Percentiles rank a stretch among this genome's conserved stretches.
phyloP scores from a whole-genome alignment of 2,797 vertebrate genomes.

The Paratrypauchen microcephalus region DNA sequence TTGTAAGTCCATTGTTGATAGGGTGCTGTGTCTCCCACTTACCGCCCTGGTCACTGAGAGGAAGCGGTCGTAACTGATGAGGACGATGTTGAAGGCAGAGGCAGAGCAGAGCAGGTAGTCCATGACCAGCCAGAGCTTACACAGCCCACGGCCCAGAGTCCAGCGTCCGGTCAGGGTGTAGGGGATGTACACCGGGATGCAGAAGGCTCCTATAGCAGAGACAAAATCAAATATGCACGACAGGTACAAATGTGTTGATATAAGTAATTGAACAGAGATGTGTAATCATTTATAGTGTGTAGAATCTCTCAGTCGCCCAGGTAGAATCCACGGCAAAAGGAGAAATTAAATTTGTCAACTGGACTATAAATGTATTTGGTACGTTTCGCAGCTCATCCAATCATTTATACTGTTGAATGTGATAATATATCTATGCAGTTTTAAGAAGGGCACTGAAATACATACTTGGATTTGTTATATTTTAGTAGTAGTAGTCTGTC shows the following conservation, averaged over 20 bases:
- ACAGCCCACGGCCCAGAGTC: conserved; percentile 78
- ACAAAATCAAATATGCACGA: not conserved
- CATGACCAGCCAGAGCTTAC: conserved; percentile 85
- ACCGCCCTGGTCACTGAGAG: conserved; percentile 88
- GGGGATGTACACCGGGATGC: conserved; percentile 88
- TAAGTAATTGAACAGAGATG: not conserved
- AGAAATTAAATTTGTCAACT: too few relatives aligned
- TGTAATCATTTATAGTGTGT: not conserved
- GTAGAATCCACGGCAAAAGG: too few relatives aligned
- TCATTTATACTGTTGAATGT: not conserved
- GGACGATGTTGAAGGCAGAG: conserved; percentile 89
- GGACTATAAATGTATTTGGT: too few relatives aligned
- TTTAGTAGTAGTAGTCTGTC: too few relatives aligned
- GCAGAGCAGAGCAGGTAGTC: conserved; percentile 89
- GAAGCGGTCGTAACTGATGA: conserved; percentile 91
- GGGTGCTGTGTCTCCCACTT: conserved; percentile 59
- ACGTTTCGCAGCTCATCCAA: too few relatives aligned
- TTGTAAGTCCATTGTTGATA: conserved; percentile 2
- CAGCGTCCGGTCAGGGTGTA: conserved; percentile 79
- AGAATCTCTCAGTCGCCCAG: too few relatives aligned
- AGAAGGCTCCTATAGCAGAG: conserved; percentile 76
- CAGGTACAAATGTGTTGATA: not conserved
- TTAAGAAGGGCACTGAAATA: too few relatives aligned
- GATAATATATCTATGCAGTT: not conserved
- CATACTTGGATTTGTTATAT: too few relatives aligned